phyloP scores from a whole-genome alignment of 2,113 vertebrate genomes.

The Elephantulus edwardii region DNA sequence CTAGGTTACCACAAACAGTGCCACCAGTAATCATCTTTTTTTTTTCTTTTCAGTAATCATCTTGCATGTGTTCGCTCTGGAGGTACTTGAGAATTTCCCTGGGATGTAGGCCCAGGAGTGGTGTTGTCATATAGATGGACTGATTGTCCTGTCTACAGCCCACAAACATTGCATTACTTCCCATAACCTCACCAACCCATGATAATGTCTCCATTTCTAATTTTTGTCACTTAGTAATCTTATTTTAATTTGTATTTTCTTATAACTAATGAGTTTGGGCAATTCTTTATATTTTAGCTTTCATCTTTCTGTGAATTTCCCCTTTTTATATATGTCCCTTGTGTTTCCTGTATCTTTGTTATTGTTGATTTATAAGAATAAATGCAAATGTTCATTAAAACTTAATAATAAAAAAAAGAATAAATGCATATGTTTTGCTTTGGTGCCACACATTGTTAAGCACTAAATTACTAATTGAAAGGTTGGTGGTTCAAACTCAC shows the following conservation, averaged over 20 bases:
- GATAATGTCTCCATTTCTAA: not conserved
- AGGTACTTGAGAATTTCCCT: not conserved
- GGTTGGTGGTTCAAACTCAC: too few relatives aligned
- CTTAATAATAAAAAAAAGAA: too few relatives aligned
- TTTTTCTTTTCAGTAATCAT: not conserved
- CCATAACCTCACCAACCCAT: not conserved
- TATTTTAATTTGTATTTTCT: slow-evolving; percentile 35
- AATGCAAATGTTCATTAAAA: not conserved
- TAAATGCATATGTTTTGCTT: too few relatives aligned
- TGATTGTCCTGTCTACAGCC: not conserved
- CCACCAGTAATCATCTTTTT: too few relatives aligned
- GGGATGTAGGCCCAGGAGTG: not conserved
- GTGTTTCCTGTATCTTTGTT: slow-evolving; percentile 24
- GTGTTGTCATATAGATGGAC: not conserved
- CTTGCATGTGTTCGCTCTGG: not conserved
- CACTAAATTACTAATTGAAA: too few relatives aligned
- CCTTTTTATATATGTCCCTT: not conserved
- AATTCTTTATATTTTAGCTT: slow-evolving; percentile 45
- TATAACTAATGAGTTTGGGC: slow-evolving; percentile 20
- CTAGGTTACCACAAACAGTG: slow-evolving; percentile 50
- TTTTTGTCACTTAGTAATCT: slow-evolving; percentile 19
- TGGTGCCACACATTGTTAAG: too few relatives aligned
- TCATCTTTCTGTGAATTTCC: slow-evolving; percentile 39
- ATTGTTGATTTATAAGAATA: not conserved
- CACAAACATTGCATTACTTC: not conserved